A percentile compares a stretch with the other conserved stretches of the same genome.
phyloP scores from a whole-genome alignment of 2,113 vertebrate genomes.

The Arvicanthis niloticus region DNA sequence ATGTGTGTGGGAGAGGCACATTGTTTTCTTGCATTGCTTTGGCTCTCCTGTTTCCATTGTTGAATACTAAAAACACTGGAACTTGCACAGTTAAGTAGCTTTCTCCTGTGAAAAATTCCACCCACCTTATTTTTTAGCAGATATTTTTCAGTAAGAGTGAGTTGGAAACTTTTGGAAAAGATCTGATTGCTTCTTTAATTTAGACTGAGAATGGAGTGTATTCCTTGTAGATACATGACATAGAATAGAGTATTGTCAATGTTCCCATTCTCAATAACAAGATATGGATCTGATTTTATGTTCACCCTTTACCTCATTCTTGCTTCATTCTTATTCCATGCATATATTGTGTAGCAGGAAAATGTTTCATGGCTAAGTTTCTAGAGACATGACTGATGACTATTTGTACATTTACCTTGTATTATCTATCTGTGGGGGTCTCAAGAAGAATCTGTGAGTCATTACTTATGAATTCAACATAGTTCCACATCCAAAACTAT shows the following conservation, averaged over 20 bases:
- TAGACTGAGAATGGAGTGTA: no score
- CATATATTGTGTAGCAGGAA: not conserved
- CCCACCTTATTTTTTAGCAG: not conserved
- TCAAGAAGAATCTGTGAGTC: not conserved
- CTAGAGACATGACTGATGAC: not conserved
- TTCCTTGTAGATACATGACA: not conserved
- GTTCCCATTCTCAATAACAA: not conserved
- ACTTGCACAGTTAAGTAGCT: not conserved
- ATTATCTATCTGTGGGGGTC: accelerated
- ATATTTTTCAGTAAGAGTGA: not conserved
- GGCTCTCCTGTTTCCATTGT: not conserved
- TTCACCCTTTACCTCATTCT: not conserved
- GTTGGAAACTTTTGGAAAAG: not conserved
- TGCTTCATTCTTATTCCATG: not conserved
- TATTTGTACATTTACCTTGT: not conserved
- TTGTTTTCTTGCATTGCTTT: not conserved
- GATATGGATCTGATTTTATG: not conserved
- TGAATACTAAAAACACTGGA: not conserved
- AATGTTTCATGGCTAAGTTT: not conserved
- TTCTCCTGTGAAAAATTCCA: not conserved
- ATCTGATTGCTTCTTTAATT: not conserved
- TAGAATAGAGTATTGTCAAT: not conserved
- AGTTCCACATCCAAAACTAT: accelerated
- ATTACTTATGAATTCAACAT: accelerated
- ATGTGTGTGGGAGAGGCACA: accelerated